Evolutionary conservation across 2,888 invertebrate genomes (phyloP).

Genomic region (Tetheella fluctuosa): DNA sequence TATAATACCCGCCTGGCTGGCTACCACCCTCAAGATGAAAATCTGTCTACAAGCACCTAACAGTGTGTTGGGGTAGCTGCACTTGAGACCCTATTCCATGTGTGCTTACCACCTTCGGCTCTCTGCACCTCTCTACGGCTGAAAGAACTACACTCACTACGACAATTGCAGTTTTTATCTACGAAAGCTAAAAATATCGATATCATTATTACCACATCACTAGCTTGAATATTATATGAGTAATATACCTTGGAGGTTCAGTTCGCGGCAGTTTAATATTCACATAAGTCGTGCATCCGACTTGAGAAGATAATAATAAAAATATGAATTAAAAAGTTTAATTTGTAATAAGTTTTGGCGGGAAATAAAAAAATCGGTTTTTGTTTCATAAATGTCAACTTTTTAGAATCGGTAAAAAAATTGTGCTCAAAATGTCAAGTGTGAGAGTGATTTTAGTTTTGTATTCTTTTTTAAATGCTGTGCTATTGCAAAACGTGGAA

Average conservation of each 20-base stretch:
- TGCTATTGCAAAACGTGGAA: constrained; percentile 62
- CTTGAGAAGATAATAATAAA: constrained; percentile 17
- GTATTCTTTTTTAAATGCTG: constrained; percentile 50
- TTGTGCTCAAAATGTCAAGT: constrained; percentile 47
- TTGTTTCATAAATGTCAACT: constrained; percentile 19
- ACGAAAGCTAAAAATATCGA: neutral
- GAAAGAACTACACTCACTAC: too few relatives aligned
- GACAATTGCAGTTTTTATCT: too few relatives aligned
- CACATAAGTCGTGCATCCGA: constrained; percentile 30
- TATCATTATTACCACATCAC: neutral
- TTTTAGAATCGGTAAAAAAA: neutral
- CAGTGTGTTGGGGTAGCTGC: too few relatives aligned
- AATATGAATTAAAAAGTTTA: constrained; percentile 18
- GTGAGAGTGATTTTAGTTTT: constrained; percentile 50
- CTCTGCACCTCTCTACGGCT: too few relatives aligned
- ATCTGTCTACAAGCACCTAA: too few relatives aligned
- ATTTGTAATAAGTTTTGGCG: constrained; percentile 27
- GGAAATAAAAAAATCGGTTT: constrained; percentile 20
- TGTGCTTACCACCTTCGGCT: too few relatives aligned
- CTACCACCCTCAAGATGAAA: too few relatives aligned
- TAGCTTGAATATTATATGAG: constrained; percentile 27
- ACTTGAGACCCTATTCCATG: too few relatives aligned
- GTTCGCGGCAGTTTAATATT: constrained; percentile 36
- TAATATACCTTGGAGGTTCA: constrained; percentile 38
- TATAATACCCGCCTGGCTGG: too few relatives aligned